phyloP scores from a whole-genome alignment of 2,797 vertebrate species.

The Peromyscus attwateri region DNA sequence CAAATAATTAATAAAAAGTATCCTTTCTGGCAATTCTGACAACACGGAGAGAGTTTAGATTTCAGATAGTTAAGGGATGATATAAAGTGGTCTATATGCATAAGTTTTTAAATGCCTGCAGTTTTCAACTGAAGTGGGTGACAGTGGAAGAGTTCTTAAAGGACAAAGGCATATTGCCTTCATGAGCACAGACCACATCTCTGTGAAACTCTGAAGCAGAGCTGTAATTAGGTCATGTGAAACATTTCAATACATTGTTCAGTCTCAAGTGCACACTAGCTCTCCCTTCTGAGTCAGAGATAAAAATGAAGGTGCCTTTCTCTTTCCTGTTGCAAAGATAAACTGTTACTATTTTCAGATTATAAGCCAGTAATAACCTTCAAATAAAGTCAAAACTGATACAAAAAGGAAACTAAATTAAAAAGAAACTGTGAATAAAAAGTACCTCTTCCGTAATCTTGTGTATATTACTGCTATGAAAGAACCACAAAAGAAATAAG shows the following conservation, averaged over 20 bases:
- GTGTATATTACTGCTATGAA: constrained; percentile 29
- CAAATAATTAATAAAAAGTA: background rate
- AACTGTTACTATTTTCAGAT: constrained; percentile 74
- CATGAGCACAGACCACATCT: background rate
- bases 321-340: constrained; percentile 74
- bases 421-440: constrained; percentile 54
- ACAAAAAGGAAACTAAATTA: constrained; percentile 57
- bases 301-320: constrained; percentile 78
- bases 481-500: constrained; percentile 35
- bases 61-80: constrained; percentile 37
- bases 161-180: constrained; percentile 60
- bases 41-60: background rate
- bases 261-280: constrained; percentile 65
- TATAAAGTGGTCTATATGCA: constrained; percentile 31
- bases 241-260: constrained; percentile 69
- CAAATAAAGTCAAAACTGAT: constrained; percentile 62
- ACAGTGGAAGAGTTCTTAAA: constrained; percentile 52
- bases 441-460: constrained; percentile 10
- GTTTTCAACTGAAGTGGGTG: constrained; percentile 44
- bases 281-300: constrained; percentile 52
- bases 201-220: constrained; percentile 42
- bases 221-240: constrained; percentile 68
- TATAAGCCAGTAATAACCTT: constrained; percentile 69
- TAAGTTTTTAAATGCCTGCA: background rate
- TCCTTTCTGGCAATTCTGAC: background rate